Conservation (phyloP, 2,888 invertebrate species). For the Myathropa florea region DNA sequence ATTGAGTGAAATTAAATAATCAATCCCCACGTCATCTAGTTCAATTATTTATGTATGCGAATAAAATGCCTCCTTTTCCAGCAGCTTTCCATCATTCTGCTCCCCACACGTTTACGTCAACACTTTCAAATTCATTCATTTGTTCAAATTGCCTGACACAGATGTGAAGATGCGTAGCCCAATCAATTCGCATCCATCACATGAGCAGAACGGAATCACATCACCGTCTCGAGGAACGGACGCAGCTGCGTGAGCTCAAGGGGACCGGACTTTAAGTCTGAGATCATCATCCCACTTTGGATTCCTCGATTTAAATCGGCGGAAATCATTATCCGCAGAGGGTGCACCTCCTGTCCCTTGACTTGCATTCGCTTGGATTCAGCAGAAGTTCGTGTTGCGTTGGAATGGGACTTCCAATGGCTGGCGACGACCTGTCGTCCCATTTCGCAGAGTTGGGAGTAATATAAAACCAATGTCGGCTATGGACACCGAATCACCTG, state of each 20-base stretch:
- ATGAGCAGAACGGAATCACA: neutral
- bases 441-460: neutral
- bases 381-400: neutral
- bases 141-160: neutral
- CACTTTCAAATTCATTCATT: neutral
- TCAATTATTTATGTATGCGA: neutral
- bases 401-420: too few species aligned
- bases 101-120: neutral
- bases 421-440: neutral
- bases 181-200: slow-evolving; percentile 19
- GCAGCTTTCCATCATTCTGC: neutral
- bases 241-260: neutral
- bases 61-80: neutral
- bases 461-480: neutral
- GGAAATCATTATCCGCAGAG: neutral
- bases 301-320: neutral
- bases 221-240: neutral
- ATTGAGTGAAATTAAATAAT: neutral
- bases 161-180: neutral
- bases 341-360: neutral
- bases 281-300: neutral
- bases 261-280: neutral
- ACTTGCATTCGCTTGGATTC: neutral
- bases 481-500: slow-evolving; percentile 7
- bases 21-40: neutral